Conservation (phyloP, 2,113 vertebrate genomes). For the Pandion haliaetus region DNA sequence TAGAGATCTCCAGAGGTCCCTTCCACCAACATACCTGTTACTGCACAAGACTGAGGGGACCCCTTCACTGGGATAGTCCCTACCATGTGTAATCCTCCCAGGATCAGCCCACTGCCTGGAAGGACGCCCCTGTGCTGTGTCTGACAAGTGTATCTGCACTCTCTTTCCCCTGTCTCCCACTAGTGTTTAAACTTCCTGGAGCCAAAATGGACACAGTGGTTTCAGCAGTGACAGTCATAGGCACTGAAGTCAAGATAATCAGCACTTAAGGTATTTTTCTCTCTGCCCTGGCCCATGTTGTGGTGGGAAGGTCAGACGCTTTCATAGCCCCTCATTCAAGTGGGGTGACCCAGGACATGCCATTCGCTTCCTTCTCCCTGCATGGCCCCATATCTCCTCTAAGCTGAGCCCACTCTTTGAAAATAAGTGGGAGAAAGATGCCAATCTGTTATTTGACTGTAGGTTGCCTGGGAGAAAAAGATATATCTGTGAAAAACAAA, state of each 20-base stretch:
- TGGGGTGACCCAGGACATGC: not conserved
- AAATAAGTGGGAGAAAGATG: not conserved
- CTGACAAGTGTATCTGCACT: not conserved
- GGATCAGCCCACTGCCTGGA: not conserved
- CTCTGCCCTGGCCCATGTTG: not conserved
- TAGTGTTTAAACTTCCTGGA: not conserved
- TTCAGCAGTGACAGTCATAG: not conserved
- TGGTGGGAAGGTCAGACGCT: not conserved
- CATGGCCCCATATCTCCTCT: not conserved
- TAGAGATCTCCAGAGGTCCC: not conserved
- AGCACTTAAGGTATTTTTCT: not conserved
- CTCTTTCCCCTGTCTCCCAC: not conserved
- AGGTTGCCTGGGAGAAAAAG: not conserved
- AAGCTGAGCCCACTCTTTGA: not conserved
- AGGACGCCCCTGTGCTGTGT: not conserved
- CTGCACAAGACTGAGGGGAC: not conserved
- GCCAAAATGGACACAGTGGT: not conserved
- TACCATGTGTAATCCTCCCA: not conserved
- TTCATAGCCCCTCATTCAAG: not conserved
- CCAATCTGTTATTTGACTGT: not conserved
- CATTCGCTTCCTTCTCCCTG: not conserved
- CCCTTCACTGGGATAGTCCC: not conserved
- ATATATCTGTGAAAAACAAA: not conserved
- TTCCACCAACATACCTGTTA: not conserved
- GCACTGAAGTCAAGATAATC: not conserved